Base-by-base conservation (phyloP, 2,113 vertebrate genomes). In the Stegastes partitus region DNA sequence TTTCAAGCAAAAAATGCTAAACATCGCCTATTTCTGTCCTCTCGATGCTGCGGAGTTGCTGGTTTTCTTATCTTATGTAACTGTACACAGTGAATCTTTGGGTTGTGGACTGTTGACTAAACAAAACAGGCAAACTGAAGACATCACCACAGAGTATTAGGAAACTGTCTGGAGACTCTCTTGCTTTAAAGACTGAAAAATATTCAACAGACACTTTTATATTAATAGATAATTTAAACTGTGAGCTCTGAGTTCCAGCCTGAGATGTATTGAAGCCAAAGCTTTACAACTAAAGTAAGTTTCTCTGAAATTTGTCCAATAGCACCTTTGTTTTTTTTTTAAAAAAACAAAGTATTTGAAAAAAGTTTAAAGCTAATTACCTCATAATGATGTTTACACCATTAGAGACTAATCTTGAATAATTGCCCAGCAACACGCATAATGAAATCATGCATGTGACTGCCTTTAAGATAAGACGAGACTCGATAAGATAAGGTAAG, bases 361-460 rank as follows among this genome's bases (percentile, higher is more conserved):
- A 25, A 58, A 14, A 0, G 34, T 65, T 47, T 47, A 28, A 58
- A 15, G 37, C 50, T 23, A 1, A 82, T 68, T 10, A 39, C 45
- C 54, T 42, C 21, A 68, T 15, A 26, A 68, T 56, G 39, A 57
- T 63, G n/a, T 56, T 62, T 9, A 65, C 34, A 57, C 34, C 21
- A 67, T 55, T 77, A 77, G 70, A 39, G 44, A 74, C 61, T 49
- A 65, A 56, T 0, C 5, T 7, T 68, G 11, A 53, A 47, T 62
- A 23, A 81, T 11, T 74, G n/a, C 19, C 31, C 12, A 37, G 58
- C 23, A 53, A 62, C 59, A 68, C 23, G 64, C 34, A 65, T 57
- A 11, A 26, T 75, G 64, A 18, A 76, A 75, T 69, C 18, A 69
- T 77, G 28, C 42, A 65, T 25, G 23, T 31, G 25, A 55, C n/a